phyloP scores from a whole-genome alignment of 2,797 vertebrate genomes.

The Falco concolor region DNA sequence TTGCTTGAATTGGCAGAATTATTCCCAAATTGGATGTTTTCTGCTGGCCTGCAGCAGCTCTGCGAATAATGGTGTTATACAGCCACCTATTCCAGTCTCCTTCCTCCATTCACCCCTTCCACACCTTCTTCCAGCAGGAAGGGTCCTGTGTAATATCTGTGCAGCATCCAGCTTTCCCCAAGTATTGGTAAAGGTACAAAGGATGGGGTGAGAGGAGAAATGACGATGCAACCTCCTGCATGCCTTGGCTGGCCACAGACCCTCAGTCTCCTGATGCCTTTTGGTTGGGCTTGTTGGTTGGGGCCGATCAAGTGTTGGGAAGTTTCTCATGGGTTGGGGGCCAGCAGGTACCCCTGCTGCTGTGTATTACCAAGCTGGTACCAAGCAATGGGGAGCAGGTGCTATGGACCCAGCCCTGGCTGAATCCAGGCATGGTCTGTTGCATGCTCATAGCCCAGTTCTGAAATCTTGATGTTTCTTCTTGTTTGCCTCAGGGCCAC shows the following conservation, averaged over 20 bases:
- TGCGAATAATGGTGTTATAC: not conserved
- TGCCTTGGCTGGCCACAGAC: not conserved
- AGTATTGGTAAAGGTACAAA: not conserved
- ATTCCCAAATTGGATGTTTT: not conserved
- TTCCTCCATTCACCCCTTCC: not conserved
- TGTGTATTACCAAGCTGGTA: not conserved
- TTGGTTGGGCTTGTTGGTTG: not conserved
- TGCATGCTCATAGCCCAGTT: not conserved
- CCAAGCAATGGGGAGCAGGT: not conserved
- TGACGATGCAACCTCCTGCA: not conserved
- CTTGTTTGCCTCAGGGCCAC: not conserved
- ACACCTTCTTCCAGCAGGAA: not conserved
- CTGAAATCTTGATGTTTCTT: not conserved
- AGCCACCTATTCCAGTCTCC: not conserved
- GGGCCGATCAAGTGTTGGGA: not conserved
- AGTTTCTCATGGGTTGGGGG: rapidly evolving
- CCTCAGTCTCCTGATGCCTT: not conserved
- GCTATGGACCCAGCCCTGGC: not conserved
- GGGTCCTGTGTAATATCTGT: too few species aligned
- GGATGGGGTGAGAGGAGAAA: not conserved
- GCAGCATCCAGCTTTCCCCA: not conserved
- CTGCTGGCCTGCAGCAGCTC: not conserved
- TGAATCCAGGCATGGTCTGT: not conserved
- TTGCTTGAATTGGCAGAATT: not conserved
- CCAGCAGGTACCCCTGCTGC: not conserved